Evolutionary conservation across 2,797 vertebrate genomes (phyloP).

Genomic region (Sebastes cheni): DNA sequence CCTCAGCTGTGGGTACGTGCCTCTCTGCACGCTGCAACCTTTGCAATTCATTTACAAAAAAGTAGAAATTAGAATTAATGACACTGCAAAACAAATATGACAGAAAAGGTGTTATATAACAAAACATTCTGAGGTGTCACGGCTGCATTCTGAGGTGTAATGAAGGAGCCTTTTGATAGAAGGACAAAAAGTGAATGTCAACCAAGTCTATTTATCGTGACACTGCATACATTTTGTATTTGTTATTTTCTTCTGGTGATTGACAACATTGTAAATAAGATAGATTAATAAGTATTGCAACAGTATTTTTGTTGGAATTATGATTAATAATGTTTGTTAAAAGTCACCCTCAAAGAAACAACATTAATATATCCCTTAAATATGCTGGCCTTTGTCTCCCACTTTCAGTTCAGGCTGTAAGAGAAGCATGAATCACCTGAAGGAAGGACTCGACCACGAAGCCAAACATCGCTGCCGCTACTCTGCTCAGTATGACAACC

Average conservation of each 20-base stretch:
- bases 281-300: neutral
- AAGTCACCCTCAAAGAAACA: neutral
- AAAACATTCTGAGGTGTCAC: neutral
- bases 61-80: neutral
- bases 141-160: no score
- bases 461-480: conserved; percentile 95
- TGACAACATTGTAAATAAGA: neutral
- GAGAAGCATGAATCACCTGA: conserved; percentile 98
- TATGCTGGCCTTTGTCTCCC: neutral
- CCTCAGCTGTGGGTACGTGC: conserved; percentile 96
- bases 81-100: neutral
- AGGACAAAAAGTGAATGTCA: neutral
- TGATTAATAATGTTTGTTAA: neutral
- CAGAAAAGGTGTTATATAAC: neutral
- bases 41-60: neutral
- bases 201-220: neutral
- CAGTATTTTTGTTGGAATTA: neutral
- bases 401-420: conserved; percentile 90
- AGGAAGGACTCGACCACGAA: conserved; percentile 91
- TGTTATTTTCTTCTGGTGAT: neutral
- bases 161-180: neutral
- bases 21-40: neutral
- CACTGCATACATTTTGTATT: neutral
- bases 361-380: neutral
- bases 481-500: conserved; percentile 95